Conservation (phyloP, 2,888 invertebrate species). For the Sepiola atlantica region DNA sequence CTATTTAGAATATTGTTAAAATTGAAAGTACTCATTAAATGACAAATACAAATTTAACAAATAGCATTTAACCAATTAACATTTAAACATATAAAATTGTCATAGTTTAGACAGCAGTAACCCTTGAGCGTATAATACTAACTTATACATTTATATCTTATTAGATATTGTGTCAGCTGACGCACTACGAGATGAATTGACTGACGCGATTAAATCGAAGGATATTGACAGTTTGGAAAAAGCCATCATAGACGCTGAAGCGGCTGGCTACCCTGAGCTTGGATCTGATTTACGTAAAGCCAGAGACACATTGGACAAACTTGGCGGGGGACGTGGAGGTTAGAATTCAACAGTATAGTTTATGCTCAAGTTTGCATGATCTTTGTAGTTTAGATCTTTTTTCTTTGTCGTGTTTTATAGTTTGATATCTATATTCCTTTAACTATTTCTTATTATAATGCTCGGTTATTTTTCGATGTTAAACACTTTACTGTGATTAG, state of each 20-base stretch:
- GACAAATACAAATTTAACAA: too few relatives aligned
- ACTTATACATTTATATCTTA: neutral
- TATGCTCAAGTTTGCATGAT: neutral
- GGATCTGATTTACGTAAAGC: slow-evolving; percentile 34
- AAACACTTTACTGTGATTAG: too few relatives aligned
- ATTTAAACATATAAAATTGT: too few relatives aligned
- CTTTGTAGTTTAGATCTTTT: neutral
- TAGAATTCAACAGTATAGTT: neutral
- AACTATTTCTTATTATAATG: too few relatives aligned
- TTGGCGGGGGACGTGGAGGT: slow-evolving; percentile 41
- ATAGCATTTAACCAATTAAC: too few relatives aligned
- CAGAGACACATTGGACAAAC: slow-evolving; percentile 15
- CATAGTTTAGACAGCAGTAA: too few relatives aligned
- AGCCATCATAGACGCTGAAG: slow-evolving; percentile 33
- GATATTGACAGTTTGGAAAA: slow-evolving; percentile 39
- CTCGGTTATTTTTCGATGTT: too few relatives aligned
- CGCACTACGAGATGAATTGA: neutral
- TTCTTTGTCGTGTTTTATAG: too few relatives aligned
- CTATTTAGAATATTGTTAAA: too few relatives aligned
- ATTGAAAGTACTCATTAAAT: too few relatives aligned
- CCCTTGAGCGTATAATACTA: neutral
- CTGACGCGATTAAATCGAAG: neutral
- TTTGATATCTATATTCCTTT: too few relatives aligned
- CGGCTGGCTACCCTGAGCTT: slow-evolving; percentile 18
- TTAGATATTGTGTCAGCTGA: neutral